Conservation (phyloP, 1,140 invertebrate species). For the Thrips palmi region DNA sequence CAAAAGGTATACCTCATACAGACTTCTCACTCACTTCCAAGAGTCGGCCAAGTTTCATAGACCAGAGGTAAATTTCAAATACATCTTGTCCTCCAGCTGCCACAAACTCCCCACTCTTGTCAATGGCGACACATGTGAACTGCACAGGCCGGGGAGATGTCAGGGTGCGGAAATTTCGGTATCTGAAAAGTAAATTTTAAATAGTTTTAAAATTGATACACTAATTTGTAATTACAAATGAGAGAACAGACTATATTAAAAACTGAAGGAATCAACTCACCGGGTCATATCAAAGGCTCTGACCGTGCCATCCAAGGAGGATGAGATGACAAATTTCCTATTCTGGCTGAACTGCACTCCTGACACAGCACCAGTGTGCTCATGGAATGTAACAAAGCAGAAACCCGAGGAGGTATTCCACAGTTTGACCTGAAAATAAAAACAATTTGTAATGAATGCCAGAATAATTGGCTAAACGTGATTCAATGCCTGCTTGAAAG, state of each 20-base stretch:
- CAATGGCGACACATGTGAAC: slow-evolving; percentile 80
- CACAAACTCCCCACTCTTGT: slow-evolving; percentile 76
- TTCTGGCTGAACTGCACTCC: slow-evolving; percentile 71
- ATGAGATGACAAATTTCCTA: slow-evolving; percentile 79
- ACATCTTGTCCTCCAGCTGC: slow-evolving; percentile 83
- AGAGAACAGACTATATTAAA: slow-evolving; percentile 3
- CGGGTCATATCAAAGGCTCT: slow-evolving; percentile 82
- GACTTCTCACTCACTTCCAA: slow-evolving; percentile 51
- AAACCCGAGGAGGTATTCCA: slow-evolving; percentile 85
- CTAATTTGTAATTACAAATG: not conserved
- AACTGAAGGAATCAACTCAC: slow-evolving; percentile 21
- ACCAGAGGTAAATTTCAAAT: slow-evolving; percentile 94
- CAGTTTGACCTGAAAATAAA: slow-evolving; percentile 50
- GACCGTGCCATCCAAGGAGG: slow-evolving; percentile 88
- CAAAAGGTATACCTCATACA: no score
- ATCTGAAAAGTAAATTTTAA: slow-evolving; percentile 33
- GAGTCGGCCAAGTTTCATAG: slow-evolving; percentile 73
- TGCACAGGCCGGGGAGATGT: slow-evolving; percentile 78
- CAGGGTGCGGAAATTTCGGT: slow-evolving; percentile 92
- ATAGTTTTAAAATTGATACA: not conserved
- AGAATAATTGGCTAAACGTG: not conserved
- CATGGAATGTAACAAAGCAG: slow-evolving; percentile 86
- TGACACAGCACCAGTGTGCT: slow-evolving; percentile 68
- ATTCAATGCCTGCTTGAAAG: slow-evolving; percentile 1
- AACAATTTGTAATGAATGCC: not conserved